These are phyloP conservation scores for Yasuhikotakia modesta DNA, from an alignment of 2,797 vertebrate genomes.

Conservation along the genomic window DNA sequence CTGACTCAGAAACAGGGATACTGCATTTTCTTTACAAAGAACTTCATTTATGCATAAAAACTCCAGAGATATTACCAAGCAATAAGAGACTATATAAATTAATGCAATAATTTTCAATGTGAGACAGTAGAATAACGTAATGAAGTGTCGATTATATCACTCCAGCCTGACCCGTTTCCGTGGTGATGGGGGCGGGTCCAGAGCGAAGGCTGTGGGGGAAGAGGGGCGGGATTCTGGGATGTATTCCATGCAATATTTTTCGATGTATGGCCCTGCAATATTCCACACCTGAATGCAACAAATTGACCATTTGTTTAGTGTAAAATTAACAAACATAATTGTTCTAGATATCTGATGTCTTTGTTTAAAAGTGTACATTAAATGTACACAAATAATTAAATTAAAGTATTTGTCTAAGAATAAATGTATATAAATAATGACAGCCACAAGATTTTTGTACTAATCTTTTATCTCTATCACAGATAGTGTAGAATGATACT, in stretches of 20 bases:
- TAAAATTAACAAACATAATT: neutral
- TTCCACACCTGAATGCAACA: conserved; percentile 84
- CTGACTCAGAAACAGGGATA: neutral
- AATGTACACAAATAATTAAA: neutral
- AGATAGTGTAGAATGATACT: too few relatives aligned
- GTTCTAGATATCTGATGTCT: too few relatives aligned
- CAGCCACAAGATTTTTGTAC: neutral
- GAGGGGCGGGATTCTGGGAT: conserved; percentile 89
- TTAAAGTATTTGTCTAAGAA: neutral
- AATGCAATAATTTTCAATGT: neutral
- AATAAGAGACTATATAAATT: neutral
- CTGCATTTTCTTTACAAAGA: neutral
- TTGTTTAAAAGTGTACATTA: neutral
- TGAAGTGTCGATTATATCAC: conserved; percentile 59
- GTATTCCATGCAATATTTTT: conserved; percentile 90
- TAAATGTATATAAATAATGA: neutral
- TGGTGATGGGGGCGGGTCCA: conserved; percentile 78
- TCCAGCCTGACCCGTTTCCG: conserved; percentile 78
- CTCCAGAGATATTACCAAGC: neutral
- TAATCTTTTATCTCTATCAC: neutral
- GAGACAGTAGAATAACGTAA: conserved; percentile 11
- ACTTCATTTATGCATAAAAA: neutral
- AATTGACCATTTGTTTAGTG: neutral
- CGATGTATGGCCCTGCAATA: conserved; percentile 92
- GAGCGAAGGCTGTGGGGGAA: conserved; percentile 93